A percentile compares a stretch with the other conserved stretches of the same genome.
Conservation (phyloP, 1,140 invertebrate species). For the Papilio polyxenes region DNA sequence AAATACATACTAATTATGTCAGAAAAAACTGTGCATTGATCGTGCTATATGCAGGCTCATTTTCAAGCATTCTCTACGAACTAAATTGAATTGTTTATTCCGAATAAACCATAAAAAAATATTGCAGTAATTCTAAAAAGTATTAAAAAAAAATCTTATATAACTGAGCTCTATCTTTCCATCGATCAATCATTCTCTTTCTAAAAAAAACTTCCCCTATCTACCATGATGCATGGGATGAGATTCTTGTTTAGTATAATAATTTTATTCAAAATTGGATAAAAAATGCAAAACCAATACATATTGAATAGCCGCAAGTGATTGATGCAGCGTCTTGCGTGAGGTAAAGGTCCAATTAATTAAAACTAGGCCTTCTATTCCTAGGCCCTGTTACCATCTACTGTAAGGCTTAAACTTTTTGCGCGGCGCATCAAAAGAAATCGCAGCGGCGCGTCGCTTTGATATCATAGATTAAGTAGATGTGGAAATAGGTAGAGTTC, state of each 20-base stretch:
- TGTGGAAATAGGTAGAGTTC: not conserved
- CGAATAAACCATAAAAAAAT: too few relatives aligned
- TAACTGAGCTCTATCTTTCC: too few relatives aligned
- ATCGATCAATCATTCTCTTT: too few relatives aligned
- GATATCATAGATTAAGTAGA: slow-evolving; percentile 48
- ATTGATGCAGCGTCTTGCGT: slow-evolving; percentile 9
- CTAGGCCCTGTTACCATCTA: slow-evolving; percentile 37
- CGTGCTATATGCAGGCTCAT: too few relatives aligned
- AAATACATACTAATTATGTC: too few relatives aligned
- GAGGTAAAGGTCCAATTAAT: slow-evolving; percentile 43
- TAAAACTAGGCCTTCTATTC: slow-evolving; percentile 44
- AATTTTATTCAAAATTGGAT: not conserved
- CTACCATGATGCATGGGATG: not conserved
- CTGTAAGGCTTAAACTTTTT: slow-evolving; percentile 44
- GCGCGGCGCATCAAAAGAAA: slow-evolving; percentile 46
- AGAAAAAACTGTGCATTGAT: too few relatives aligned
- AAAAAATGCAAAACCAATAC: slow-evolving; percentile 4
- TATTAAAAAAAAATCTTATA: too few relatives aligned
- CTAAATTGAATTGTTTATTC: too few relatives aligned
- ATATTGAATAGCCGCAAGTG: not conserved
- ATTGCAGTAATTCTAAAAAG: too few relatives aligned
- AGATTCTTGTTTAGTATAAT: not conserved
- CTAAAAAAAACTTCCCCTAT: too few relatives aligned
- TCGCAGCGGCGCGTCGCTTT: slow-evolving; percentile 49
- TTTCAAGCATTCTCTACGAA: too few relatives aligned